Percentiles rank a stretch among this genome's conserved stretches.
phyloP scores from a whole-genome alignment of 1,140 invertebrate species.

The Cyrtorhinus lividipennis region DNA sequence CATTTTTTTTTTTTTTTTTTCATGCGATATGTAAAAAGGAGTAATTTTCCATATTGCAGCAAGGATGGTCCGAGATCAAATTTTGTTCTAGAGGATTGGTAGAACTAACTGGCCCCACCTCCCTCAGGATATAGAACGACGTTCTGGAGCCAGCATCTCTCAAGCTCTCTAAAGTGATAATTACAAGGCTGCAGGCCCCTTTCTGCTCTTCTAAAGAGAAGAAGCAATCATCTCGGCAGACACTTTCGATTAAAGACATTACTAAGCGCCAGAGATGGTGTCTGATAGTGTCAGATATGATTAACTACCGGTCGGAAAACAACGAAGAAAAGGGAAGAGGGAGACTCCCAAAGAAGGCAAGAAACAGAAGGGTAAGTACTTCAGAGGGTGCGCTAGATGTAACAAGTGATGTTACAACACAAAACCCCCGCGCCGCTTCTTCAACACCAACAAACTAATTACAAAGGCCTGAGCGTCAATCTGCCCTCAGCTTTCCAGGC shows the following conservation, averaged over 20 bases:
- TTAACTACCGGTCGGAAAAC: not conserved
- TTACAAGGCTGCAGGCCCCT: no score
- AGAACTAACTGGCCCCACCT: no score
- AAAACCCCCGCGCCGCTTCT: not conserved
- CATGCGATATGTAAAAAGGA: no score
- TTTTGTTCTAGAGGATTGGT: no score
- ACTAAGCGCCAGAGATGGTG: not conserved
- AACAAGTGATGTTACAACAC: conserved; percentile 4
- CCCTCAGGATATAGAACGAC: no score
- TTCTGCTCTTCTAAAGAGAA: not conserved
- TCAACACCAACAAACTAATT: not conserved
- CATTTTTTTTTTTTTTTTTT: no score
- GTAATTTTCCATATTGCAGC: no score
- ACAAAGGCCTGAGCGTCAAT: not conserved
- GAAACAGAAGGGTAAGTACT: not conserved
- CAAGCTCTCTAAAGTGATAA: no score
- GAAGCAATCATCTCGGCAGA: not conserved
- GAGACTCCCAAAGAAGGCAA: not conserved
- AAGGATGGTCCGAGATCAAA: no score
- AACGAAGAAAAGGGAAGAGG: not conserved
- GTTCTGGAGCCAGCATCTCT: no score
- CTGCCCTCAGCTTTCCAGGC: not conserved
- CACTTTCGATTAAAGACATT: conserved; percentile 6
- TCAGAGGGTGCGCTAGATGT: no score
- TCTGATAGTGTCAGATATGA: conserved; percentile 8